Percentiles rank a stretch among this genome's conserved stretches.
These are phyloP conservation scores for Phodopus roborovskii DNA, from an alignment of 2,113 vertebrate genomes.

Conservation along the genomic window DNA sequence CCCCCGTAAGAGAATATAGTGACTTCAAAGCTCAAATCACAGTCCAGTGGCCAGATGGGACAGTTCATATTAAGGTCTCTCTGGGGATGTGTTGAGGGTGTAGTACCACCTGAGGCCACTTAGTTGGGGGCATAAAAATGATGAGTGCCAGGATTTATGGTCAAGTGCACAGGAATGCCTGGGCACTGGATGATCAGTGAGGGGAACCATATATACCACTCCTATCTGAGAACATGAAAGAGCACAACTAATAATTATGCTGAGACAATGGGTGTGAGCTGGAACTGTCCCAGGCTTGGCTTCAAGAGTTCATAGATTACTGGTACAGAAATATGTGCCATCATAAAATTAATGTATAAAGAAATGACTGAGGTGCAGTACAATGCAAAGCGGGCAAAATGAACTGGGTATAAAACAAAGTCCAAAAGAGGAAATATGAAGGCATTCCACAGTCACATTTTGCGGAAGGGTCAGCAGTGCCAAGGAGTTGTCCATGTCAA, in stretches of 20 bases:
- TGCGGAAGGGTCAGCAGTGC: neutral
- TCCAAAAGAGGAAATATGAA: neutral
- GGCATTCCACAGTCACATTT: neutral
- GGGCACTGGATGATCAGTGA: neutral
- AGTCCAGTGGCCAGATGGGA: constrained; percentile 45
- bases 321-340: neutral
- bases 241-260: neutral
- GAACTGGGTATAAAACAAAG: neutral
- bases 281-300: neutral
- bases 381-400: neutral
- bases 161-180: neutral
- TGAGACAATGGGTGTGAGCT: neutral
- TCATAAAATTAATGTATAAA: neutral
- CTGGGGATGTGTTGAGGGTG: neutral
- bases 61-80: neutral
- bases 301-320: neutral
- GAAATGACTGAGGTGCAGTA: neutral
- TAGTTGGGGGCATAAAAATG: neutral
- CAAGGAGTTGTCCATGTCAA: neutral
- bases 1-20: neutral
- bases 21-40: neutral
- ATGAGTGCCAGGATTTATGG: neutral
- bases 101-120: constrained; percentile 53
- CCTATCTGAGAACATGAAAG: neutral
- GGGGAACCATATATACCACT: neutral